These are phyloP conservation scores for Cyprinodon diabolis DNA, from an alignment of 2,797 vertebrate species.

Conservation along the genomic window DNA sequence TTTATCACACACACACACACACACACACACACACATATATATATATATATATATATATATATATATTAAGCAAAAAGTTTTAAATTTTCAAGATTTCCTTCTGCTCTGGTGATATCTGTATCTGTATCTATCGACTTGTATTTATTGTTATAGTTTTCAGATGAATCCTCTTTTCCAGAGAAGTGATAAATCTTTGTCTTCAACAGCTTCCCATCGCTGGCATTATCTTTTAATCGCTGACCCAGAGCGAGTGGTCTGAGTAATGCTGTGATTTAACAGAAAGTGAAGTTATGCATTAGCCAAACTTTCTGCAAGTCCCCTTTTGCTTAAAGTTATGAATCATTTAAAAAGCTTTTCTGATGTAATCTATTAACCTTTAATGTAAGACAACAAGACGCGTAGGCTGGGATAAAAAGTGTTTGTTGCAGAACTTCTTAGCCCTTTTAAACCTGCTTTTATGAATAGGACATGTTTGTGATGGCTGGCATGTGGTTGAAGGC, in stretches of 20 bases:
- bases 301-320: not conserved
- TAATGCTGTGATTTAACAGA: not conserved
- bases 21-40: too few relatives aligned
- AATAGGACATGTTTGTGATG: not conserved
- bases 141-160: not conserved
- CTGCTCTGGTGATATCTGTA: not conserved
- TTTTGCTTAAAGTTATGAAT: not conserved
- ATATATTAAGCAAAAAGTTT: too few relatives aligned
- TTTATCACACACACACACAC: too few relatives aligned
- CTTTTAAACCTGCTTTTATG: not conserved
- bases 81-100: too few relatives aligned
- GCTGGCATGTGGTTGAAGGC: not conserved
- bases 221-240: too few relatives aligned
- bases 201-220: not conserved
- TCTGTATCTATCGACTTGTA: not conserved
- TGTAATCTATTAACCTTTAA: constrained; percentile 4
- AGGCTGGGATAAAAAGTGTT: not conserved
- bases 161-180: not conserved
- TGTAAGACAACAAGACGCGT: not conserved
- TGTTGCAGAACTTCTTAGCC: constrained; percentile 1
- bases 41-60: too few relatives aligned
- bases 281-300: not conserved
- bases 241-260: not conserved
- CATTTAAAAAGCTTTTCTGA: constrained; percentile 8
- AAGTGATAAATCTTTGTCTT: not conserved